Base-by-base conservation (phyloP, 2,113 vertebrate genomes). In the Anhinga rufa region DNA sequence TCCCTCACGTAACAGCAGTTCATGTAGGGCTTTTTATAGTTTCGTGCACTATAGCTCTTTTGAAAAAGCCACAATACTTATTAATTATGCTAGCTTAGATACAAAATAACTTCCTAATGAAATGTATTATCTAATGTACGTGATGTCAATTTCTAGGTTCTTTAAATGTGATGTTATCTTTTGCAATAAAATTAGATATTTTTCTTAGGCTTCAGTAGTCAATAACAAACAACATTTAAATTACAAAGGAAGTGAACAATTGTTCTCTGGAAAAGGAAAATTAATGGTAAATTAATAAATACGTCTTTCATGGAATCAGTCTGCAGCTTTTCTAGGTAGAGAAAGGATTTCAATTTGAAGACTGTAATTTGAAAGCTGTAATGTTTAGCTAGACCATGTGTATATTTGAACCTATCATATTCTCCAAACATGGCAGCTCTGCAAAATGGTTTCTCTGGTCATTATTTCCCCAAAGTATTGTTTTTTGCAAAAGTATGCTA, bases 131-230 rank as follows among this genome's bases (percentile, higher is more conserved):
- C 64, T 58, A n/a, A 78, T 88, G 71, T 93, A 89, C 71, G 74
- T 95, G 98, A 97, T 97, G 92, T 97, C 97, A 90, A 94, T 98
- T 97, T 98, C 80, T 97, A 97, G 95, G 95, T 90, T 94, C 91
- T 97, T 98, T 86, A 97, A 98, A 96, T 85, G 77, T 88, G 82
- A 97, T 96, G 85, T 84, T 96, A 95, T 91, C 92, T 98, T 98
- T 98, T 97, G 57, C 94, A 98, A 98, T 97, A 98, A 98, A 98
- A 88, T 69, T 80, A 96, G 84, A 34, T 98, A 55, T 96, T 98
- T 98, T 98, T 96, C 68, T 85, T 96, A 97, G 91, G 60, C 92
- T 95, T 96, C 86, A 88, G 70, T 87, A 95, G 74, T 96, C 85
- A n/a, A 82, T 98, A 93, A 70, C 17, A 51, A 92, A 72, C 21